Base-by-base conservation (phyloP, 2,888 invertebrate genomes). In the Dynastes maya region DNA sequence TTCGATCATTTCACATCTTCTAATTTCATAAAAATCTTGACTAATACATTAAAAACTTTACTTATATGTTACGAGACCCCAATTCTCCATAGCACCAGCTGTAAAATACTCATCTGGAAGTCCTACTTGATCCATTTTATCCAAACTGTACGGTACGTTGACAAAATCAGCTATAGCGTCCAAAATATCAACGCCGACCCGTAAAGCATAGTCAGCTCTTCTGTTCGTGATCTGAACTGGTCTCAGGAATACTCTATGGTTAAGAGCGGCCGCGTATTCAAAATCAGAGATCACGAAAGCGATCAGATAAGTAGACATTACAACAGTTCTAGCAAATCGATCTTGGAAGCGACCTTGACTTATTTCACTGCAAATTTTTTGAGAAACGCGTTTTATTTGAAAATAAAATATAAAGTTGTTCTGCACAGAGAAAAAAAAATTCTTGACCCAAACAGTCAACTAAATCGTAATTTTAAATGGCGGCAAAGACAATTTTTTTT, bases 81-180 rank as follows among this genome's bases (percentile, higher is more conserved):
- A 97, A 86, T 97, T 98, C 86, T 98, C 97, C 97, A 97, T 97
- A 51, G 97, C 97, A 27, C 95, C 95, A 80, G 95, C 93, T 37
- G 92, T 91, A 84, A 97, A 97, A 55, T 80, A 81, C 8, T 55
- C 74, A 83, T 96, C 95, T 0, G 97, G 95, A 11, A 97, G 92
- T 0, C 96, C 96, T 1, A 95, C 94, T 81, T 95, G 93, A 83
- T 96, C 95, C 85, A 95, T 89, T 87, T 96, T 96, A 0, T 91
- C 90, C 2, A 82, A 32, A 49, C 61, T 88, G 82, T 92, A 93
- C 2, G 53, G 22, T 6, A 91, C 85, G 0, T 87, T 91, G 83
- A 95, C 91, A 86, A 92, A 92, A 68, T 90, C 82, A 84, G 89
- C 91, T 91, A 94, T 85, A 63, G 87, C 87, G 64, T 79, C 86